phyloP scores from a whole-genome alignment of 2,888 invertebrate species.

The Brenthis ino region DNA sequence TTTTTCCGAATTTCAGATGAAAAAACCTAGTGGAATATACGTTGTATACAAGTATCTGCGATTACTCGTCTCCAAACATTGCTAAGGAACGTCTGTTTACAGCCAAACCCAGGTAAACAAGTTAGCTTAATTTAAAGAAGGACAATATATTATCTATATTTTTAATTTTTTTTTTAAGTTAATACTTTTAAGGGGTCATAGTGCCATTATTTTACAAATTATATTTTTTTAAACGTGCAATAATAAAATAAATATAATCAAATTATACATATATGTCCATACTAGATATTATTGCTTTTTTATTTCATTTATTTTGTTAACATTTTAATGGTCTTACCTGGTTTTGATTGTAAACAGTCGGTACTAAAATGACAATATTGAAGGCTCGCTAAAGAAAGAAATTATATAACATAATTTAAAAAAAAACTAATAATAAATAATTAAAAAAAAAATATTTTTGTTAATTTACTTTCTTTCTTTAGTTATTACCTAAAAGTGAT shows the following conservation, averaged over 20 bases:
- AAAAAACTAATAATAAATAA: not conserved
- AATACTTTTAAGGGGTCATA: not conserved
- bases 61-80: conserved; percentile 49
- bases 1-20: conserved; percentile 64
- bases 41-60: conserved; percentile 56
- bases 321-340: conserved; percentile 18
- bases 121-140: not conserved
- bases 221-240: conserved; percentile 5
- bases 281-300: not conserved
- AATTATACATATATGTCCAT: not conserved
- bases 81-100: conserved; percentile 40
- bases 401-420: not conserved
- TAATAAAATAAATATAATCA: not conserved
- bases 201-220: not conserved
- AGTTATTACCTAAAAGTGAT: not conserved
- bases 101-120: conserved; percentile 29
- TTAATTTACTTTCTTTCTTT: conserved; percentile 3
- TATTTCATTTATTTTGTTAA: not conserved
- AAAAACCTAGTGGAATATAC: conserved; percentile 48
- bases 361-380: not conserved
- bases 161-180: not conserved
- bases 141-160: not conserved
- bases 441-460: not conserved
- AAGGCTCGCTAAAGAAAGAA: not conserved
- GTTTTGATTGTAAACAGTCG: conserved; percentile 27